phyloP scores from a whole-genome alignment of 2,113 vertebrate species.

The Carassius gibelio region DNA sequence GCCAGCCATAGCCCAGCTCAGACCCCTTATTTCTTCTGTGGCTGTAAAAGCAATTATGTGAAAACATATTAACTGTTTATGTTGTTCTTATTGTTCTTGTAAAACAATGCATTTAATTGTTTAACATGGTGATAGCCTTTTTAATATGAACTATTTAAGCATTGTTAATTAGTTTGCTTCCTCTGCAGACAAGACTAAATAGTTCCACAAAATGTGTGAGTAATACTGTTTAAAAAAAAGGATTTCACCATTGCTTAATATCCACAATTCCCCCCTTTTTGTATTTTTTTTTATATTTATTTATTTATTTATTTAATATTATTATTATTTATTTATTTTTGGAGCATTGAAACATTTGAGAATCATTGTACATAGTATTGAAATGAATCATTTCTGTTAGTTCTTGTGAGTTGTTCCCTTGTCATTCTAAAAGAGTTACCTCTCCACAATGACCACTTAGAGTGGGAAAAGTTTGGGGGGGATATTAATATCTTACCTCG shows the following conservation, averaged over 20 bases:
- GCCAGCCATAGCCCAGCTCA: too few relatives aligned
- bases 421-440: not conserved
- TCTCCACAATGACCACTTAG: not conserved
- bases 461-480: not conserved
- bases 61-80: conserved; percentile 9
- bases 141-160: not conserved
- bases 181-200: not conserved
- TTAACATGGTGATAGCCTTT: not conserved
- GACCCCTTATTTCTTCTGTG: not conserved
- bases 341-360: conserved; percentile 10
- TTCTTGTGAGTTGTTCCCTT: not conserved
- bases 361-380: conserved; percentile 6
- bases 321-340: not conserved
- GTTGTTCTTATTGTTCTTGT: not conserved
- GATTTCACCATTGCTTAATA: conserved; percentile 10
- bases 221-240: conserved; percentile 30
- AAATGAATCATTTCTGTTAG: conserved; percentile 26
- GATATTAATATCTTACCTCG: not conserved
- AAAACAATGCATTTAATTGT: not conserved
- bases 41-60: not conserved
- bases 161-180: not conserved
- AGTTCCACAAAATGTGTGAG: not conserved
- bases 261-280: not conserved
- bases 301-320: too few relatives aligned
- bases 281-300: not conserved